These are phyloP conservation scores for Dolichoris vasculosae DNA, from an alignment of 1,140 invertebrate species.

Conservation along the genomic window DNA sequence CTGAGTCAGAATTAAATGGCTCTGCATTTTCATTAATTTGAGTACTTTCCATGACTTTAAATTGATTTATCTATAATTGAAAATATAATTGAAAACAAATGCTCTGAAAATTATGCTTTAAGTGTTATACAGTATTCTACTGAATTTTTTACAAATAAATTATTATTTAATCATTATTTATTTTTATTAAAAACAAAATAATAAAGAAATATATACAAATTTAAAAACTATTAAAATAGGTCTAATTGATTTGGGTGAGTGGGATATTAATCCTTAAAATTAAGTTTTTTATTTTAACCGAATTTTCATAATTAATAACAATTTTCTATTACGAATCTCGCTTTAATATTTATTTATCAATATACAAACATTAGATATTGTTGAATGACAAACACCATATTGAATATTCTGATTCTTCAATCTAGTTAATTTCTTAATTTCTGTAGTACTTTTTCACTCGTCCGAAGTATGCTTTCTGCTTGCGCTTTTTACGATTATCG, in stretches of 20 bases:
- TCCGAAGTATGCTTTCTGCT: slow-evolving; percentile 12
- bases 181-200: slow-evolving; percentile 3
- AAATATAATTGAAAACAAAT: background rate
- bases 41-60: slow-evolving; percentile 20
- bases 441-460: background rate
- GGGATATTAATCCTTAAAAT: slow-evolving; percentile 53
- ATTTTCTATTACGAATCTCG: slow-evolving; percentile 31
- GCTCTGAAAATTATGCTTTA: background rate
- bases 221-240: slow-evolving; percentile 8
- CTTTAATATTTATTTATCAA: slow-evolving; percentile 54
- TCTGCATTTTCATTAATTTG: slow-evolving; percentile 38
- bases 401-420: slow-evolving; percentile 60
- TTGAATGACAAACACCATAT: slow-evolving; percentile 66
- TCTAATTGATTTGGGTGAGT: background rate
- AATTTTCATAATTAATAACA: slow-evolving; percentile 69
- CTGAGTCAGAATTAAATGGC: slow-evolving; percentile 53
- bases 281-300: slow-evolving; percentile 60
- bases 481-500: too few species aligned
- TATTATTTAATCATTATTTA: background rate
- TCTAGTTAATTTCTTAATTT: too few species aligned
- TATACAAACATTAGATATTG: slow-evolving; percentile 58
- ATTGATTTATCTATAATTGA: background rate
- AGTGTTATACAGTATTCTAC: background rate
- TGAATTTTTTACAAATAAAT: background rate
- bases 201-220: slow-evolving; percentile 3